Evolutionary conservation across 53 echinoderm and acorn worm genomes (phyloP).

Genomic region (Pentamera pediparva): DNA sequence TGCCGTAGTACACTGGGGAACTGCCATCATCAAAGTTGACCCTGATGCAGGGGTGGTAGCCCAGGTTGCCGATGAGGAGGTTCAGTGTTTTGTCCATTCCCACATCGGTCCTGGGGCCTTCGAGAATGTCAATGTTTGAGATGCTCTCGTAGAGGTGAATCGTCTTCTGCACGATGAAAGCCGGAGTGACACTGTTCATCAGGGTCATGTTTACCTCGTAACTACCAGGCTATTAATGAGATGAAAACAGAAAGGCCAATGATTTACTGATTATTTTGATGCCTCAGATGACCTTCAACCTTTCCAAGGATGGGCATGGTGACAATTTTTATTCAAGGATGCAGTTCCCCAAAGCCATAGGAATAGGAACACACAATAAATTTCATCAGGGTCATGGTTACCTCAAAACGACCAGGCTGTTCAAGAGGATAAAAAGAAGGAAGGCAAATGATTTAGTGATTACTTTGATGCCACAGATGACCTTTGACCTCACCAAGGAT

Average conservation of each 20-base stretch:
- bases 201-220: not conserved
- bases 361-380: too few relatives aligned
- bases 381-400: too few relatives aligned
- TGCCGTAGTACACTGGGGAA: slow-evolving; percentile 24
- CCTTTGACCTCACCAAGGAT: too few relatives aligned
- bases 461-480: too few relatives aligned
- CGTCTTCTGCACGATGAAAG: not conserved
- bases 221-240: not conserved
- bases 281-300: too few relatives aligned
- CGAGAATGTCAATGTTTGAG: not conserved
- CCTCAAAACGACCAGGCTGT: too few relatives aligned
- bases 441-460: too few relatives aligned
- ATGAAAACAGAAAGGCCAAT: not conserved
- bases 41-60: slow-evolving; percentile 51
- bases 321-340: too few relatives aligned
- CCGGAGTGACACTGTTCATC: not conserved
- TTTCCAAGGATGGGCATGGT: too few relatives aligned
- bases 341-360: too few relatives aligned
- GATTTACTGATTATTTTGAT: not conserved
- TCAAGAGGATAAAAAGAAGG: too few relatives aligned
- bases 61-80: slow-evolving; percentile 43
- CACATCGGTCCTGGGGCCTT: not conserved
- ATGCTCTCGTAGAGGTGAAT: slow-evolving; percentile 19
- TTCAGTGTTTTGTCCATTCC: slow-evolving; percentile 26
- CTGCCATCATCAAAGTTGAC: slow-evolving; percentile 60